Conservation (phyloP, 2,113 vertebrate species). For the Dipodomys ordii region DNA sequence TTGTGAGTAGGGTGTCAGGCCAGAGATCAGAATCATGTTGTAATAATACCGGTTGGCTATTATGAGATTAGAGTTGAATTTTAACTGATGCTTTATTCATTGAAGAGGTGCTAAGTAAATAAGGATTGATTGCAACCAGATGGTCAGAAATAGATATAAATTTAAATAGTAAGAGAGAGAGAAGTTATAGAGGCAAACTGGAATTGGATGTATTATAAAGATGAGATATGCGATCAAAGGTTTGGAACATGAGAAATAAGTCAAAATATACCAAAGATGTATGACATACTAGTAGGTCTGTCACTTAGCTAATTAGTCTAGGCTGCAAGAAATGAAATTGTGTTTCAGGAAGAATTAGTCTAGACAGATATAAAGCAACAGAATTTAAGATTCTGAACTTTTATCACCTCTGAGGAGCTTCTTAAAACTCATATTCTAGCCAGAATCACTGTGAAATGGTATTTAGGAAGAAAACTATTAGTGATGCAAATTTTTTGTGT, state of each 20-base stretch:
- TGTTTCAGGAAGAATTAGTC: background rate
- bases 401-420: background rate
- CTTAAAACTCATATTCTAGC: background rate
- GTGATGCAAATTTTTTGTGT: background rate
- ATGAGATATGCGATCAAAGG: background rate
- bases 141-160: background rate
- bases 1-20: background rate
- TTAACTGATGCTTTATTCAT: background rate
- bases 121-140: background rate
- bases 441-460: background rate
- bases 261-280: background rate
- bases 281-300: background rate
- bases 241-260: background rate
- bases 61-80: background rate
- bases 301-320: conserved; percentile 6
- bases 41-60: background rate
- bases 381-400: background rate
- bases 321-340: background rate
- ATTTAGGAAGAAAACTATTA: conserved; percentile 34
- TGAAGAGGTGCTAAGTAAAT: background rate
- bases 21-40: background rate
- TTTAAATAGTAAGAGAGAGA: background rate
- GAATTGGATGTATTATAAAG: background rate
- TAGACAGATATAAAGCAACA: background rate
- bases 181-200: background rate